Base-by-base conservation (phyloP, 2,113 vertebrate genomes). In the Motacilla alba region DNA sequence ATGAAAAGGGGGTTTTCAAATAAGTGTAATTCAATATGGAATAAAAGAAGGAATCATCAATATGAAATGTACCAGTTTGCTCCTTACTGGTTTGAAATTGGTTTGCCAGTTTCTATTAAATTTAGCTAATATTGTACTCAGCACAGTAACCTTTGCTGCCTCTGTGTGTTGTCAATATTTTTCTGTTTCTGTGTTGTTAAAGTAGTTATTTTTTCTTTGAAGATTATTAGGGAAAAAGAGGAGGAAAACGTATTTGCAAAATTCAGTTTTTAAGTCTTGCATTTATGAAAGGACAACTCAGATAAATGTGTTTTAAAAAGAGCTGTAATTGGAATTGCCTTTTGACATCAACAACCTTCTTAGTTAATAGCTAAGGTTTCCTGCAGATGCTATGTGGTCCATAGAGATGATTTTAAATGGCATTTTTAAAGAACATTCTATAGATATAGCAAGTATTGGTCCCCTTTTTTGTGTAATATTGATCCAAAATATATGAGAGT, bases 271-370 rank as follows among this genome's bases (percentile, higher is more conserved):
- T 28, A 70, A 46, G 35, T 33, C 35, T 60, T 85, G 22, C 3
- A 56, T 5, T 74, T 37, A 58, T 72, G 27, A 79, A 63, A 49
- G 11, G 17, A 84, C 4, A 52, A 44, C 21, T 35, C 18, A 63
- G 6, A 44, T 6, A 44, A 73, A 58, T 43, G 1, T 0, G 17
- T 31, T 52, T 83, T 9, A 7, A 33, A 31, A 50, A 19, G 3
- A 24, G 5, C 1, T 39, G 15, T 41, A 1, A 20, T 15, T 50
- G 79, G 8, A 52, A 79, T 67, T 0, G 0, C 58, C 13, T 80
- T 76, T 68, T 64, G 10, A 52, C 12, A 56, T 56, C 1, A 10
- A 22, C 43, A 28, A 5, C 5, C 27, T 33, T 47, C 43, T 78
- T 68, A 46, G 8, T 28, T 60, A 27, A 47, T 28, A 39, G 44